A percentile compares a stretch with the other conserved stretches of the same genome.
These are phyloP conservation scores for Drymodes brunneopygia DNA, from an alignment of 2,113 vertebrate species.

Conservation along the genomic window DNA sequence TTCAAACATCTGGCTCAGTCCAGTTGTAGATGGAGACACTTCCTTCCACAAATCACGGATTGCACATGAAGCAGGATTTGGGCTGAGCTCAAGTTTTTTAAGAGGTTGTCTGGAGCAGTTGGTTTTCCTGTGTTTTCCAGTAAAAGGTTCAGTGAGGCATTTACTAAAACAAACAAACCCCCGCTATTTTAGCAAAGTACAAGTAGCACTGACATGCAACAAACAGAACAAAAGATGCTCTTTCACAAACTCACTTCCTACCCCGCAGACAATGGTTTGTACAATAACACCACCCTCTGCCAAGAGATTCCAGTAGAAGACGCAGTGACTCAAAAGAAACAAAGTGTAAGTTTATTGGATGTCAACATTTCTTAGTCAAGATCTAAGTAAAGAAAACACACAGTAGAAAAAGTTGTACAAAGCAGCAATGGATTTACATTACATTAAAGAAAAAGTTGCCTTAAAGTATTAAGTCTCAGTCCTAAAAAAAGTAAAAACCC, in stretches of 20 bases:
- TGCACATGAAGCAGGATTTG: background rate
- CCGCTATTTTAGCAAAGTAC: background rate
- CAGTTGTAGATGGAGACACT: background rate
- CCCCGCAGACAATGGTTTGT: background rate
- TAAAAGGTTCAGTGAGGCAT: background rate
- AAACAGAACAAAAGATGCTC: background rate
- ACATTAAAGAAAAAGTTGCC: conserved; percentile 59
- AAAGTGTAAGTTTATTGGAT: conserved; percentile 77
- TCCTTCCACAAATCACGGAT: background rate
- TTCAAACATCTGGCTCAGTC: background rate
- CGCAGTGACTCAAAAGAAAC: conserved; percentile 66
- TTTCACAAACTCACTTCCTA: background rate
- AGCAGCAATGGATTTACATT: conserved; percentile 71
- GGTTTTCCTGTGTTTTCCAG: background rate
- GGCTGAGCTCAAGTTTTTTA: background rate
- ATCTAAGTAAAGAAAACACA: conserved; percentile 75
- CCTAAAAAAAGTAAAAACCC: conserved; percentile 66
- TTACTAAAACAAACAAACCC: background rate
- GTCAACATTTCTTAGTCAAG: conserved; percentile 70
- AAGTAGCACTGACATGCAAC: background rate
- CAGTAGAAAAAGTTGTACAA: conserved; percentile 70
- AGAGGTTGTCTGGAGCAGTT: background rate
- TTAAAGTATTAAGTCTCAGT: conserved; percentile 57
- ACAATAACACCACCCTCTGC: background rate
- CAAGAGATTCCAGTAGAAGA: conserved; percentile 35